phyloP scores from a whole-genome alignment of 2,888 invertebrate species.

The Lithophane socia region DNA sequence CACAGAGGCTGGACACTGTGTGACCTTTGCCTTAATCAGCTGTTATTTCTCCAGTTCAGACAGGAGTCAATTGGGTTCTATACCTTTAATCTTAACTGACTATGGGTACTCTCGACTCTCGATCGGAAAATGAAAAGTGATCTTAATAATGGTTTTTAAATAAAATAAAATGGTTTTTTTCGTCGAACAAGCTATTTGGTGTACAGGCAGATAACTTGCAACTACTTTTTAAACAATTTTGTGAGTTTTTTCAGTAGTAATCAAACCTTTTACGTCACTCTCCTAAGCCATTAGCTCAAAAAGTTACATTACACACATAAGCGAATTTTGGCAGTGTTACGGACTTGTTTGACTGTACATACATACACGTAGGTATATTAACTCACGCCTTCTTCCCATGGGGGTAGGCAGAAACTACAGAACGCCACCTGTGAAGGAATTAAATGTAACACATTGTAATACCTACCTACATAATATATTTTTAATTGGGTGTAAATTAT shows the following conservation, averaged over 20 bases:
- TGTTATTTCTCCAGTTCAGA: neutral
- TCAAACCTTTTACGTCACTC: no score
- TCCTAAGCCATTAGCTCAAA: no score
- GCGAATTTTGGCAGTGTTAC: no score
- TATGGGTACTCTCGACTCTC: neutral
- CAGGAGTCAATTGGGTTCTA: neutral
- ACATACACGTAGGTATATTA: neutral
- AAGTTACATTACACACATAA: no score
- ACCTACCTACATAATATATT: neutral
- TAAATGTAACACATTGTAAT: no score
- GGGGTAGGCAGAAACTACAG: neutral
- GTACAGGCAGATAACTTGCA: no score
- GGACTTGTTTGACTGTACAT: neutral
- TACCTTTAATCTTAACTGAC: neutral
- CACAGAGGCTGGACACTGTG: neutral
- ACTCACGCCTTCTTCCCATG: neutral
- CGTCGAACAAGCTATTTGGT: no score
- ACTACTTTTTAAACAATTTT: no score
- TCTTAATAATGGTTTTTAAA: neutral
- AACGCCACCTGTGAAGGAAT: neutral
- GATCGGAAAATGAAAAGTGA: no score
- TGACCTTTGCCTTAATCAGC: slow-evolving; percentile 18
- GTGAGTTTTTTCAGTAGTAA: no score
- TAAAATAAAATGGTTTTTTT: no score
- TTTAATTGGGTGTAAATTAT: slow-evolving; percentile 22